phyloP scores from a whole-genome alignment of 2,888 invertebrate species.

The Polyommatus iphigenia region DNA sequence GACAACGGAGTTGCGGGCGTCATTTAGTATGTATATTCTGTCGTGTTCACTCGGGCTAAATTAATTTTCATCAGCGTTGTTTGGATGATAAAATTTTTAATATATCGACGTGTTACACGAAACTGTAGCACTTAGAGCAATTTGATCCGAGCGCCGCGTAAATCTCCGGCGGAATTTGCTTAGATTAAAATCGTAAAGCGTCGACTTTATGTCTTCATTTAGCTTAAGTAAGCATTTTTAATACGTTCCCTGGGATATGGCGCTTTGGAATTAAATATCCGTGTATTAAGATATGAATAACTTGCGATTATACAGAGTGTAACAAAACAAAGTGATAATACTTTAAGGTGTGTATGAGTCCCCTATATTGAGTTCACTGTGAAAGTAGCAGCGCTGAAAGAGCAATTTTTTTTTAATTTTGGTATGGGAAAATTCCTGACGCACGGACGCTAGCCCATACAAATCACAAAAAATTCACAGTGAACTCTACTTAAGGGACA shows the following conservation, averaged over 20 bases:
- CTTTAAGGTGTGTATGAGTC: too few species aligned
- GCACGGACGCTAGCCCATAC: too few species aligned
- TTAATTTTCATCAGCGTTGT: background rate
- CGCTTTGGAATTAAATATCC: background rate
- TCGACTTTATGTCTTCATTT: slow-evolving; percentile 43
- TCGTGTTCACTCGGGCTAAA: background rate
- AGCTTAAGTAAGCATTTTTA: slow-evolving; percentile 29
- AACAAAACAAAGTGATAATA: too few species aligned
- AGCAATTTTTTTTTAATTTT: too few species aligned
- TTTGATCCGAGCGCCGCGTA: slow-evolving; percentile 44
- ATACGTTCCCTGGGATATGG: slow-evolving; percentile 24
- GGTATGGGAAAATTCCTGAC: too few species aligned
- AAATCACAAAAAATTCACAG: too few species aligned
- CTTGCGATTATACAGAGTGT: background rate
- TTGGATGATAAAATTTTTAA: background rate
- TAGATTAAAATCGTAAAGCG: slow-evolving; percentile 63
- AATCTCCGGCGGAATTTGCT: slow-evolving; percentile 51
- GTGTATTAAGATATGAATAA: background rate
- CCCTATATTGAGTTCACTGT: too few species aligned
- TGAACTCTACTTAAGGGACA: too few species aligned
- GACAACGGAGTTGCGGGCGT: too few species aligned
- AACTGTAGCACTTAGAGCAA: slow-evolving; percentile 43
- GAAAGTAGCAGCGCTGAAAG: too few species aligned
- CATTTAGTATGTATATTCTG: too few species aligned
- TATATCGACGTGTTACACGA: slow-evolving; percentile 35